phyloP scores from a whole-genome alignment of 2,113 vertebrate species.

The Atrichornis clamosus region DNA sequence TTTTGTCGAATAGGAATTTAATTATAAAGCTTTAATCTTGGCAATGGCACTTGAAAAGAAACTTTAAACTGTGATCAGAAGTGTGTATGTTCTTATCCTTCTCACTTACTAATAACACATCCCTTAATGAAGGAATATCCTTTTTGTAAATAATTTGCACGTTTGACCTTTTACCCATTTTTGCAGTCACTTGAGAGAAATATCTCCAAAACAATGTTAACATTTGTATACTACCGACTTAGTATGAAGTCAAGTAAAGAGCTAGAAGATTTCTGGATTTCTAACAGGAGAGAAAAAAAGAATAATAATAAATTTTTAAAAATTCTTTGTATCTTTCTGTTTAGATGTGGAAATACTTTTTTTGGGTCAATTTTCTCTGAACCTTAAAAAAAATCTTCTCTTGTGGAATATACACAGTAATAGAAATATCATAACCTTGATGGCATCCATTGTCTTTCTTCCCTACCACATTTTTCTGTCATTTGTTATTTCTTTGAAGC shows the following conservation, averaged over 20 bases:
- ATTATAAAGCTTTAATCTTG: conserved; percentile 60
- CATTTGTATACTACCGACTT: not conserved
- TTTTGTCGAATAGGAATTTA: conserved; percentile 60
- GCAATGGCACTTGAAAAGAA: conserved; percentile 46
- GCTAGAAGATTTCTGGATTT: not conserved
- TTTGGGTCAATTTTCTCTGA: not conserved
- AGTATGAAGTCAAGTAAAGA: not conserved
- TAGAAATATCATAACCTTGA: not conserved
- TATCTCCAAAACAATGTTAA: not conserved
- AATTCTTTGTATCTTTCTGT: not conserved
- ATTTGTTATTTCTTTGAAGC: not conserved
- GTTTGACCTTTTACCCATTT: not conserved
- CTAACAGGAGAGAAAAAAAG: not conserved
- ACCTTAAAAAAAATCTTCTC: not conserved
- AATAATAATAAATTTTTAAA: not conserved
- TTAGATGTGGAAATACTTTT: not conserved
- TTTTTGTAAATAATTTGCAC: conserved; percentile 25
- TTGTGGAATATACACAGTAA: not conserved
- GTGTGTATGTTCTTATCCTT: conserved; percentile 21
- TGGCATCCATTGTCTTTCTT: not conserved
- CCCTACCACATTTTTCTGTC: not conserved
- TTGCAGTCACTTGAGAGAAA: not conserved
- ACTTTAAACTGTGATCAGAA: conserved; percentile 40
- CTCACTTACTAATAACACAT: conserved; percentile 22
- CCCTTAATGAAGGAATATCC: conserved; percentile 14